A percentile compares a stretch with the other conserved stretches of the same genome.
phyloP scores from a whole-genome alignment of 2,797 vertebrate genomes.

The Lemur catta region DNA sequence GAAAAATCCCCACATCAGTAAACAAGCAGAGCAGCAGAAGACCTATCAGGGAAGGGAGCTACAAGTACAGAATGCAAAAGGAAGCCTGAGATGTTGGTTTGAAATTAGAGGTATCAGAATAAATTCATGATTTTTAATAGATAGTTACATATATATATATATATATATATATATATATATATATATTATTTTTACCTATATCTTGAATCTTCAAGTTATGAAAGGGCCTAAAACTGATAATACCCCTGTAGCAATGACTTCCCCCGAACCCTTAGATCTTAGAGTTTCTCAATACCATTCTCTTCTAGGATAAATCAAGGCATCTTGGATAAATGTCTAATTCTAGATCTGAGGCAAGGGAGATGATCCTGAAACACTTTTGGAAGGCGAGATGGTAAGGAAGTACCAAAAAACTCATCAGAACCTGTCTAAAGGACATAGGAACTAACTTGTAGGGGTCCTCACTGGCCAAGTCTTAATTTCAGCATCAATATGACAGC shows the following conservation, averaged over 20 bases:
- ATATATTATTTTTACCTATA: neutral
- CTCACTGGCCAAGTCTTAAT: neutral
- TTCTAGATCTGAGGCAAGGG: neutral
- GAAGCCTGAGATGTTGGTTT: neutral
- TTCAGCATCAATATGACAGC: neutral
- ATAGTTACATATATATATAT: neutral
- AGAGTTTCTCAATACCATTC: neutral
- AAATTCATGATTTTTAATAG: neutral
- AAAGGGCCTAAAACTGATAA: neutral
- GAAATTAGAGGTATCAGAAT: neutral
- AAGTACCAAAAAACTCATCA: neutral
- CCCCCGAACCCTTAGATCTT: fast-evolving
- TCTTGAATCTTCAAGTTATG: neutral
- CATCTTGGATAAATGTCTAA: neutral
- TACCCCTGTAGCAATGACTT: neutral
- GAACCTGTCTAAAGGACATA: neutral
- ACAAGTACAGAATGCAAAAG: neutral
- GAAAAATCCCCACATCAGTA: neutral
- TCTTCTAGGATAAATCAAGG: neutral
- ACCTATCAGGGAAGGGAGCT: neutral
- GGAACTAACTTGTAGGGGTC: neutral
- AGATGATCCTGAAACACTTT: neutral
- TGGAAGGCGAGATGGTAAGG: neutral
- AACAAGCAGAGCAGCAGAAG: neutral
- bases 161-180: too few relatives aligned